Evolutionary conservation across 2,888 invertebrate species (phyloP).

Genomic region (Heliconius cydno): DNA sequence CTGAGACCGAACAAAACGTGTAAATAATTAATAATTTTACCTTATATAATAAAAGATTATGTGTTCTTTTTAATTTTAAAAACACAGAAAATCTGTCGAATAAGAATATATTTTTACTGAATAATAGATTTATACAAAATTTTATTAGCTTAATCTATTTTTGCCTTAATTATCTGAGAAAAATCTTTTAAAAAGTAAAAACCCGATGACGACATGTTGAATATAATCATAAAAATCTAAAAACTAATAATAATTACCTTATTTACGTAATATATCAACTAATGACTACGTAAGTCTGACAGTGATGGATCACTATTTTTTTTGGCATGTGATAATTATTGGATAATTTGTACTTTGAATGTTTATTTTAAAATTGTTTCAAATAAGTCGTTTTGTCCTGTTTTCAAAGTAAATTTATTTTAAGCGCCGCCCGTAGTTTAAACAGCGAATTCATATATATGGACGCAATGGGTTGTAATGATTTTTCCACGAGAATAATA

Average conservation of each 20-base stretch:
- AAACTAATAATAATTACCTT: conserved; percentile 11
- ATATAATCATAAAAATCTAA: conserved; percentile 7
- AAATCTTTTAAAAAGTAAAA: neutral
- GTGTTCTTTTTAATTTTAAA: too few species aligned
- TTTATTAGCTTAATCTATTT: too few species aligned
- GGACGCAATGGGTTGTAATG: conserved; percentile 72
- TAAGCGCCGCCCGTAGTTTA: conserved; percentile 68
- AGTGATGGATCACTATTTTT: neutral
- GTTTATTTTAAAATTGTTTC: conserved; percentile 23
- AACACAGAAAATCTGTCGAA: too few species aligned
- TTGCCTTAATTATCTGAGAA: neutral
- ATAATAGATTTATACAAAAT: too few species aligned
- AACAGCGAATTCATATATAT: conserved; percentile 71
- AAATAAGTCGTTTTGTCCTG: conserved; percentile 52
- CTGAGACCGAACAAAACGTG: neutral
- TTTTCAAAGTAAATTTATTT: conserved; percentile 72
- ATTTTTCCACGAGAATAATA: conserved; percentile 59
- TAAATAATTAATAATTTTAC: neutral
- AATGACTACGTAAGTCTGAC: conserved; percentile 1
- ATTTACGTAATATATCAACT: conserved; percentile 1
- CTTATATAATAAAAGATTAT: neutral
- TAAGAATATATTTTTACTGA: too few species aligned
- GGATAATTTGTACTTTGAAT: neutral
- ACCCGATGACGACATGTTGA: conserved; percentile 8
- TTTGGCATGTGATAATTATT: neutral